Percentiles rank a stretch among this genome's conserved stretches.
Conservation (phyloP, 2,888 invertebrate genomes). For the Sinotaia quadrata region DNA sequence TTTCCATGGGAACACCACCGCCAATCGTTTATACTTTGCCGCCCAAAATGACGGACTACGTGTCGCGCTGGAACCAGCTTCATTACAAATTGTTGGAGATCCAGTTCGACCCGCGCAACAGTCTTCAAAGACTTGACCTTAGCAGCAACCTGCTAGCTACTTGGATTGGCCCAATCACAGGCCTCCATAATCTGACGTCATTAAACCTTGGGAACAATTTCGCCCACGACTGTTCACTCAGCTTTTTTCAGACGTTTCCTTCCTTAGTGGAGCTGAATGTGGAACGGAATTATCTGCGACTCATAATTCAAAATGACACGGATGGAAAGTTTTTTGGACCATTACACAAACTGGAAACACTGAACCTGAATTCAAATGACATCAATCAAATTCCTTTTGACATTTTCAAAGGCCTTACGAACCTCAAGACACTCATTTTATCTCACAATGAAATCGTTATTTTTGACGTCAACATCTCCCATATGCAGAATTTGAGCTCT, state of each 20-base stretch:
- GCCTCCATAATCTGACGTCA: slow-evolving; percentile 7
- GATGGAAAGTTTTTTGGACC: background rate
- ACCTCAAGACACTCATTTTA: slow-evolving; percentile 12
- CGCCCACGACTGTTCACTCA: background rate
- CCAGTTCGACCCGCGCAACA: slow-evolving; percentile 20
- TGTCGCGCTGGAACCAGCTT: slow-evolving; percentile 21
- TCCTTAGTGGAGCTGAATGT: slow-evolving; percentile 11
- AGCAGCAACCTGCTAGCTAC: slow-evolving; percentile 17
- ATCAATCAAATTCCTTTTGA: slow-evolving; percentile 11
- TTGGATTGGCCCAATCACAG: slow-evolving; percentile 23
- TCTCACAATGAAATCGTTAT: slow-evolving; percentile 13
- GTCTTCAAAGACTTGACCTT: slow-evolving; percentile 12
- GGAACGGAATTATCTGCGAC: slow-evolving; percentile 10
- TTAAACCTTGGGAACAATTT: slow-evolving; percentile 23
- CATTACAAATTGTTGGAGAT: slow-evolving; percentile 18
- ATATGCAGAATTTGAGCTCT: slow-evolving; percentile 15
- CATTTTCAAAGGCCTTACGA: slow-evolving; percentile 12
- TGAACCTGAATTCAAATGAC: slow-evolving; percentile 20
- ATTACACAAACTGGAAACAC: slow-evolving; percentile 4
- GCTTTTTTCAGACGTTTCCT: slow-evolving; percentile 17
- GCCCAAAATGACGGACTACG: slow-evolving; percentile 4
- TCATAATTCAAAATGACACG: background rate
- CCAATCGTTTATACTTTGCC: background rate
- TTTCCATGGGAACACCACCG: too few species aligned
- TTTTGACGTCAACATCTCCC: slow-evolving; percentile 16